A percentile compares a stretch with the other conserved stretches of the same genome.
Conservation (phyloP, 1,140 invertebrate genomes). For the Saccostrea cuccullata region DNA sequence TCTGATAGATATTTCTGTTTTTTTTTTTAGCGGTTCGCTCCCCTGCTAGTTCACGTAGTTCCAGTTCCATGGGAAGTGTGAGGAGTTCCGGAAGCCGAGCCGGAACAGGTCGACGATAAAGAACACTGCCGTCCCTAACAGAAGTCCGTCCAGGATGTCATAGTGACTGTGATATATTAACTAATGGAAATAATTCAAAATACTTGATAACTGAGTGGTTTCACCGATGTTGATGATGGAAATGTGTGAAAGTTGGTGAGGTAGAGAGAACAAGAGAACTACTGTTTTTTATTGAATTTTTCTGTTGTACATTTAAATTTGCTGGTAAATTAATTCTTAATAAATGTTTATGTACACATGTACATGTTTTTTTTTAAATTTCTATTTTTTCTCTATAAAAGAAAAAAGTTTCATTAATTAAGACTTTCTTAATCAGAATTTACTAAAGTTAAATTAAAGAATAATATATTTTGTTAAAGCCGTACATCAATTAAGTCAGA, state of each 20-base stretch:
- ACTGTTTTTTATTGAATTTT: not conserved
- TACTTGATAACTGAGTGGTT: not conserved
- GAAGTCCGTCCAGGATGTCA: not conserved
- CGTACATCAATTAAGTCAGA: not conserved
- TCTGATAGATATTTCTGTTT: not conserved
- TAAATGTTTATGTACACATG: not conserved
- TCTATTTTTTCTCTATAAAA: not conserved
- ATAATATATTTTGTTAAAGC: not conserved
- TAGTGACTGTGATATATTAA: not conserved
- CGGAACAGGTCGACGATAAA: conserved; percentile 1
- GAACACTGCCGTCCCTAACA: no score
- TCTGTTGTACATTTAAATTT: not conserved
- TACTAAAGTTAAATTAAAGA: not conserved
- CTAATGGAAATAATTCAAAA: not conserved
- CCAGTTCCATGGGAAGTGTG: conserved; percentile 65
- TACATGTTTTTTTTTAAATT: no score
- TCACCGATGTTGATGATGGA: not conserved
- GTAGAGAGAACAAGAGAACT: not conserved
- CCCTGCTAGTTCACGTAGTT: conserved; percentile 67
- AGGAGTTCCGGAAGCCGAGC: conserved; percentile 58
- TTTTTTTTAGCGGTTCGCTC: conserved; percentile 57
- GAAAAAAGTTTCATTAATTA: not conserved
- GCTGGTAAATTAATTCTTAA: not conserved
- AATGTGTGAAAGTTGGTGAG: not conserved
- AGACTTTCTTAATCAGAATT: not conserved